Evolutionary conservation across 2,797 vertebrate genomes (phyloP), one percentile per base, ranked within the genome.

Genomic region (Threskiornis aethiopicus): DNA sequence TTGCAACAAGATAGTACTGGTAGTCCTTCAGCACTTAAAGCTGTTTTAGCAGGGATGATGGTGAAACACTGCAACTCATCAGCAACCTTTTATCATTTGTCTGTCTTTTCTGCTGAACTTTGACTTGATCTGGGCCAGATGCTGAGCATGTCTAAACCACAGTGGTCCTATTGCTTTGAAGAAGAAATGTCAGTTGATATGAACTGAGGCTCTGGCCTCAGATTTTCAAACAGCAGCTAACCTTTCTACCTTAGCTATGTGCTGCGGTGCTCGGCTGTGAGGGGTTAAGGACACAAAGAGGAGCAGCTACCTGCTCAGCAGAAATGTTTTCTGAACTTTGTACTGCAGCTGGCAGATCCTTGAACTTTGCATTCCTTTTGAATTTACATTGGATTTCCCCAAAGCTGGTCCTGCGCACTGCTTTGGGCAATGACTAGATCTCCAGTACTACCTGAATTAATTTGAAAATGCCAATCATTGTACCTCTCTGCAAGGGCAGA

Each of bases 41-140:
- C 41, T 82, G 89, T 47, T 91, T 44, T 57, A 84, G 76, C 52
- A 61, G 52, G 77, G 87, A 33, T 49, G 39, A 55, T 87, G 86
- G 87, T 93, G 90, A 92, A 95, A 89, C 65, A 52, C 90, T 42
- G 57, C 17, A 76, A 28, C 71, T 94, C 82, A 51, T 67, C 88
- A 86, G 69, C 58, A 52, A 15, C 84, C 42, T 66, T 79, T 93
- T 83, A 18, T 52, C 16, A 15, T 35, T 35, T 57, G 21, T 46
- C 31, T 71, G 54, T 61, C 41, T 51, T 37, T 71, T 57, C 46
- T 79, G 49, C 31, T 76, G 67, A 44, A 28, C 58, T 55, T 59
- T 4, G 6, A 13, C 65, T 61, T 1, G 1, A 13, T 13, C 37
- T 25, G n/a, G 76, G 86, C 49, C 44, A 26, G 52, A 8, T 16